Conservation (phyloP, 2,113 vertebrate species). For the Cercocebus atys region DNA sequence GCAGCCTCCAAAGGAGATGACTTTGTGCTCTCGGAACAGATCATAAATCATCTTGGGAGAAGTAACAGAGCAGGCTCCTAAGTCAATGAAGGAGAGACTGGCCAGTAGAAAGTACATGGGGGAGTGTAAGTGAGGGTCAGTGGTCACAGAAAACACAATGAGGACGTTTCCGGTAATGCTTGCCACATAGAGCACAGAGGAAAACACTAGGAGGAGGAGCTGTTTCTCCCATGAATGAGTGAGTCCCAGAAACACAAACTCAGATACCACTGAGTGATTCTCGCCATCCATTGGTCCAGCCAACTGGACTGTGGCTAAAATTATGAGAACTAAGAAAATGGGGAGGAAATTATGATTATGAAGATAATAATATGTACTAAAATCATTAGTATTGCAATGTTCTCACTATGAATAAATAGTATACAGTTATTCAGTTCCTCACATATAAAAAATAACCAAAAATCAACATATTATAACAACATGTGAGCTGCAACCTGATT, state of each 20-base stretch:
- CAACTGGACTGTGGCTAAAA: background rate
- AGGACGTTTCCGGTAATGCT: constrained; percentile 65
- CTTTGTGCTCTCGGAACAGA: constrained; percentile 38
- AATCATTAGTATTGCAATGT: background rate
- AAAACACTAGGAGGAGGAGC: constrained; percentile 59
- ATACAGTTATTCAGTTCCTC: background rate
- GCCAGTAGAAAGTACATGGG: constrained; percentile 28
- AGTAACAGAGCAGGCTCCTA: constrained; percentile 48
- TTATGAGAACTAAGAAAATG: background rate
- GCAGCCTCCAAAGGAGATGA: constrained; percentile 68
- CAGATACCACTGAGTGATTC: constrained; percentile 50
- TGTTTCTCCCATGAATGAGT: constrained; percentile 52
- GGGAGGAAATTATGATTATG: background rate
- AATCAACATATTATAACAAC: background rate
- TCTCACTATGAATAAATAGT: background rate
- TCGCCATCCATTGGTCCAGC: constrained; percentile 37
- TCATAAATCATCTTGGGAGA: constrained; percentile 67
- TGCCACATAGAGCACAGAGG: constrained; percentile 63
- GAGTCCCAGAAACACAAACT: constrained; percentile 75
- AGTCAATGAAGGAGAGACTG: constrained; percentile 60
- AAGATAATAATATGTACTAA: background rate
- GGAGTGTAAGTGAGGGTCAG: constrained; percentile 14
- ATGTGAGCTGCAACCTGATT: background rate
- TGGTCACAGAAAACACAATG: constrained; percentile 62
- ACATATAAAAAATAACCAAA: background rate